Base-by-base conservation (phyloP, 2,797 vertebrate species). In the Sus cebifrons region DNA sequence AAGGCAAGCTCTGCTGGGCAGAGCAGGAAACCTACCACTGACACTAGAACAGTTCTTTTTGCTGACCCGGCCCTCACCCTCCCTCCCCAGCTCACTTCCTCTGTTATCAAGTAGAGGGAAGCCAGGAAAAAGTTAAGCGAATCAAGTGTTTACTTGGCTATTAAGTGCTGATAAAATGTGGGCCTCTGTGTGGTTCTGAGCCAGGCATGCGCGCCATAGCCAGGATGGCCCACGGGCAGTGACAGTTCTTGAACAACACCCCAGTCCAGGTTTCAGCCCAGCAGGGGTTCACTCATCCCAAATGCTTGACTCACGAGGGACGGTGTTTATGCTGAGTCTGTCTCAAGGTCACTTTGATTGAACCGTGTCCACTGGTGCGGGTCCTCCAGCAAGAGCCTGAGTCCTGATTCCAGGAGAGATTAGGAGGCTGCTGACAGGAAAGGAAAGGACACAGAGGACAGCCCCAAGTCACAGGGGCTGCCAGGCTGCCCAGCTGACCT, bases 61-160 rank as follows among this genome's bases (percentile, higher is more conserved):
- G 85, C 74, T 44, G 58, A 86, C 0, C 1, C 74, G 32, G 58
- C 71, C n/a, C 14, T 62, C n/a, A 2, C 6, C 17, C 86, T 96
- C 96, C 78, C 86, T 92, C 70, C 52, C 91, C 7, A 0, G 83
- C 95, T 83, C 17, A 16, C 36, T 97, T 97, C 95, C 91, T 96
- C 97, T 96, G 74, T 94, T 93, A 95, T 86, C 92, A 87, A 96
- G 96, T 4, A 67, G n/a, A 92, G 73, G 25, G 0, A 60, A 95
- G 95, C 89, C 65, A 95, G 94, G 75, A 96, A 44, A 91, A 83
- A 86, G 77, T 9, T 9, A 27, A 95, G 44, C 1, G 44, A 95
- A 78, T 2, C 44, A 58, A 97, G 96, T 96, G 94, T 98, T 98
- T 97, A 93, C 54, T 87, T 81, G 91, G 89, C 95, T 77, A 54